Percentiles rank a stretch among this genome's conserved stretches.
Evolutionary conservation across 2,113 vertebrate species (phyloP).

Genomic region (Pelobates fuscus): DNA sequence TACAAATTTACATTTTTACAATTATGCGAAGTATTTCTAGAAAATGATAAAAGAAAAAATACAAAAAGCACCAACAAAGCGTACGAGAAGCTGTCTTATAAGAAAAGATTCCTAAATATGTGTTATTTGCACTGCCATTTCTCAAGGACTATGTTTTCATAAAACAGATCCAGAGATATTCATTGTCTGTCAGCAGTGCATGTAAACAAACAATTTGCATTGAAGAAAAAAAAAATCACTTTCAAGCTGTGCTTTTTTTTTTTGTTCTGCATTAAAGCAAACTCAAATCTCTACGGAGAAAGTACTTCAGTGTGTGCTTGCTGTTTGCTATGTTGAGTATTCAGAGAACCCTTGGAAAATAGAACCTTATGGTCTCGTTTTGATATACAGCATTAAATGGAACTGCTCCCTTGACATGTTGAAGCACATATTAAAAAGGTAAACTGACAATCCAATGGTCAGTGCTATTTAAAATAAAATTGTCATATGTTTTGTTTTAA

Average conservation of each 20-base stretch:
- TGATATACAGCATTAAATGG: background rate
- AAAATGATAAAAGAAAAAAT: background rate
- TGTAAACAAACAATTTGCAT: conserved; percentile 29
- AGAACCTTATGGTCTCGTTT: background rate
- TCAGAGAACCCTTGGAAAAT: background rate
- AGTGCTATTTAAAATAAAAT: no score
- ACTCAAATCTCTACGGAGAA: background rate
- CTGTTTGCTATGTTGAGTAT: background rate
- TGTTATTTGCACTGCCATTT: conserved; percentile 20
- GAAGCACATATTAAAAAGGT: no score
- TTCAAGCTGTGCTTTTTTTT: conserved; percentile 28
- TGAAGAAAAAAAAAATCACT: background rate
- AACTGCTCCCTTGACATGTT: no score
- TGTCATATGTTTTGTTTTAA: no score
- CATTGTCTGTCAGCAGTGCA: conserved; percentile 9
- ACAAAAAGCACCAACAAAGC: background rate
- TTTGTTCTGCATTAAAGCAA: background rate
- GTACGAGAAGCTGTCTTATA: no score
- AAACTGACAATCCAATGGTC: no score
- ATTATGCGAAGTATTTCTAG: no score
- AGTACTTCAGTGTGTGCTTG: background rate
- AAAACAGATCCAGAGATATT: background rate
- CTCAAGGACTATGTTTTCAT: background rate
- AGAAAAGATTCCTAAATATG: background rate
- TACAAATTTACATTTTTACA: no score